Conservation (phyloP, 2,113 vertebrate species). For the Dasyurus viverrinus region DNA sequence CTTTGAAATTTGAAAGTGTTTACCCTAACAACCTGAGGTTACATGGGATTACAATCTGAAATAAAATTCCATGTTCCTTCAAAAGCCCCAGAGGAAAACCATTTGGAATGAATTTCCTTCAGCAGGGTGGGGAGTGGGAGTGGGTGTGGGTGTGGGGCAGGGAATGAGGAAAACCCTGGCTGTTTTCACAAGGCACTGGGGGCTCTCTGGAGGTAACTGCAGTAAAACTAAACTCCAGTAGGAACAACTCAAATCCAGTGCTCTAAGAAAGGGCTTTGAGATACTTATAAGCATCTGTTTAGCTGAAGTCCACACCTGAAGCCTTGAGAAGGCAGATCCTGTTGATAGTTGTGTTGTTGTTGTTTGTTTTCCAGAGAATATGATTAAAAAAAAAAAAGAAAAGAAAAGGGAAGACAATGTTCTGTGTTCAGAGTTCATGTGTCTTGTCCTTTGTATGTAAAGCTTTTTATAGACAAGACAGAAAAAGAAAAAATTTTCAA, state of each 20-base stretch:
- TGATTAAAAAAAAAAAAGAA: slow-evolving; percentile 14
- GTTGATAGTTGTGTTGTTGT: slow-evolving; percentile 28
- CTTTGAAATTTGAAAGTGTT: slow-evolving; percentile 73
- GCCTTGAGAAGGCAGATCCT: slow-evolving; percentile 67
- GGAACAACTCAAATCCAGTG: slow-evolving; percentile 34
- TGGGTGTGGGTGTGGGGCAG: background rate
- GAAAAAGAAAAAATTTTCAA: slow-evolving; percentile 47
- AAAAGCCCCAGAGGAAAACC: slow-evolving; percentile 55
- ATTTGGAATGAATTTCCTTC: slow-evolving; percentile 55
- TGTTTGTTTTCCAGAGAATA: background rate
- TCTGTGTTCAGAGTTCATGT: slow-evolving; percentile 39
- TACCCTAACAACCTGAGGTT: slow-evolving; percentile 85
- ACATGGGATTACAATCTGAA: slow-evolving; percentile 77
- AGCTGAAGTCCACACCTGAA: slow-evolving; percentile 64
- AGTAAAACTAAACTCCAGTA: slow-evolving; percentile 30
- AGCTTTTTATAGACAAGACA: slow-evolving; percentile 64
- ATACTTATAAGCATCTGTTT: slow-evolving; percentile 45
- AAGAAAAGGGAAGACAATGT: slow-evolving; percentile 3
- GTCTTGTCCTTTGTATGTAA: slow-evolving; percentile 58
- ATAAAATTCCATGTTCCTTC: slow-evolving; percentile 74
- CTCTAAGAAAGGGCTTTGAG: slow-evolving; percentile 37
- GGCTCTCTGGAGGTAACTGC: slow-evolving; percentile 43
- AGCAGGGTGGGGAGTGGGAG: slow-evolving; percentile 1
- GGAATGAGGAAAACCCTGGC: slow-evolving; percentile 61
- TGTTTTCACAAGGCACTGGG: slow-evolving; percentile 55